These are phyloP conservation scores for Amblyopsis hoosieri DNA, from an alignment of 2,797 vertebrate genomes.

Conservation along the genomic window DNA sequence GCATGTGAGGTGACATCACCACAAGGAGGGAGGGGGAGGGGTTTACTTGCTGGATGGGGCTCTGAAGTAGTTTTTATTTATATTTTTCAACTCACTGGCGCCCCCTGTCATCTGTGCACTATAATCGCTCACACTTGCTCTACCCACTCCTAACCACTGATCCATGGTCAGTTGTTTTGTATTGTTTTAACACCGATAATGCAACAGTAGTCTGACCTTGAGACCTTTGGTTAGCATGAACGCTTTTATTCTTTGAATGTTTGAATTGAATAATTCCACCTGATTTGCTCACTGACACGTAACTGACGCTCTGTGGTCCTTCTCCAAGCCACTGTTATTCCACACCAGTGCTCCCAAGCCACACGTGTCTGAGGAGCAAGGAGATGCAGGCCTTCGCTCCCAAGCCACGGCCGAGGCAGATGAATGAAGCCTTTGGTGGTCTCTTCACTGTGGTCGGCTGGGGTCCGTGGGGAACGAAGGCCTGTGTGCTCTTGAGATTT, in stretches of 20 bases:
- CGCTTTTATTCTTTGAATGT: not conserved
- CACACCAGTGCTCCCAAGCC: constrained; percentile 6
- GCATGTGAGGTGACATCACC: not conserved
- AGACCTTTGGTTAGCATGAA: constrained; percentile 38
- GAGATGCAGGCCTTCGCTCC: not conserved
- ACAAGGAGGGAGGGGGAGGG: not conserved
- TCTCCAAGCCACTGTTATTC: constrained; percentile 10
- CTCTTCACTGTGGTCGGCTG: too few relatives aligned
- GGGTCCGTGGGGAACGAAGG: too few relatives aligned
- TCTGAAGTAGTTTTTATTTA: constrained; percentile 17
- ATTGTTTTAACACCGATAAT: not conserved
- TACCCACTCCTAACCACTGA: constrained; percentile 31
- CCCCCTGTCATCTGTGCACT: constrained; percentile 14
- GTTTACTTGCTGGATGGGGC: constrained; percentile 66
- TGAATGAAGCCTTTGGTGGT: too few relatives aligned
- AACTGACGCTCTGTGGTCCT: constrained; percentile 21
- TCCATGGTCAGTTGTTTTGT: constrained; percentile 38
- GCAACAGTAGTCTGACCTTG: constrained; percentile 25
- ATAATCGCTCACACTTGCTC: constrained; percentile 31
- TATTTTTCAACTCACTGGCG: constrained; percentile 13
- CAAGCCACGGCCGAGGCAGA: not conserved
- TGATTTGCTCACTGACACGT: constrained; percentile 4
- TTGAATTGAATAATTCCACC: not conserved
- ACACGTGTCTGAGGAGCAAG: too few relatives aligned
- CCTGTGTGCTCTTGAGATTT: too few relatives aligned